These are phyloP conservation scores for Lordiphosa fenestrarum DNA, from an alignment of 2,888 invertebrate genomes.

Conservation along the genomic window DNA sequence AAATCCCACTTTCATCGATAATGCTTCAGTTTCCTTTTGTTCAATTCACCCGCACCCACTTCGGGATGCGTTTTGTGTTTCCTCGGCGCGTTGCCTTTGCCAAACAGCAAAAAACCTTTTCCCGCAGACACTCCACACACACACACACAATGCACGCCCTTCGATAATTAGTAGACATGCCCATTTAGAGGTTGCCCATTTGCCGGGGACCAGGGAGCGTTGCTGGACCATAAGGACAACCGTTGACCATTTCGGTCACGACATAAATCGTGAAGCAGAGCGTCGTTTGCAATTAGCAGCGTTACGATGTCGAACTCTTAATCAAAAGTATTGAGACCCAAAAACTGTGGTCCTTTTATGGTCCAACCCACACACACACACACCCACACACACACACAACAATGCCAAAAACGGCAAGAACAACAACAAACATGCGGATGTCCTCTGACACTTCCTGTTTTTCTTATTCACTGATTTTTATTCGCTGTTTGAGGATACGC, in stretches of 20 bases:
- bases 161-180: constrained; percentile 58
- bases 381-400: constrained; percentile 24
- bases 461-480: constrained; percentile 80
- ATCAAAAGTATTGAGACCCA: constrained; percentile 69
- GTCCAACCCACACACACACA: constrained; percentile 22
- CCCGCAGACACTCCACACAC: constrained; percentile 13
- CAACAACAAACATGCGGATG: constrained; percentile 71
- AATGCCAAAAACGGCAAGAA: constrained; percentile 26
- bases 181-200: constrained; percentile 57
- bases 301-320: constrained; percentile 69
- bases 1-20: constrained; percentile 31
- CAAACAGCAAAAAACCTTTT: constrained; percentile 25
- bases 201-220: not conserved
- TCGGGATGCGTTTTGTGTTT: constrained; percentile 27
- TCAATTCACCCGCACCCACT: not conserved
- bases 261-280: constrained; percentile 60
- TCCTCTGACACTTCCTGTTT: constrained; percentile 78
- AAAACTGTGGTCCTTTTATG: constrained; percentile 61
- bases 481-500: constrained; percentile 80
- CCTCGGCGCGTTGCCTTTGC: constrained; percentile 5
- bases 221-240: constrained; percentile 16
- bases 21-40: constrained; percentile 22
- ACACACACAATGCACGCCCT: constrained; percentile 45
- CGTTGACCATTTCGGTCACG: constrained; percentile 46
- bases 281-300: constrained; percentile 72